Conservation (phyloP, 2,113 vertebrate species). For the Diadophis punctatus region DNA sequence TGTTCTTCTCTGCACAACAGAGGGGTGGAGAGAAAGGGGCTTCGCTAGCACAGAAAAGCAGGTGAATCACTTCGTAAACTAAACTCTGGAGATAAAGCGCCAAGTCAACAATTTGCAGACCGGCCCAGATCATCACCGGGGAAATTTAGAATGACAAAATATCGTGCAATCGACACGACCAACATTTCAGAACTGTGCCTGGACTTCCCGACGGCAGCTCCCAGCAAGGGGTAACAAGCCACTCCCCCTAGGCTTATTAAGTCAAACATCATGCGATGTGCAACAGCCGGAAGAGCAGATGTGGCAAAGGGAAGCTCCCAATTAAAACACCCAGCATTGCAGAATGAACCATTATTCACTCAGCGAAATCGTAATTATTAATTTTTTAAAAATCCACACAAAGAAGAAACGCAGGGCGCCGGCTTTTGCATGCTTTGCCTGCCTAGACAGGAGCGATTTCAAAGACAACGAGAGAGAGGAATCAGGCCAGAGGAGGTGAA, state of each 20-base stretch:
- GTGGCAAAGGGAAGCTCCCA: conserved; percentile 34
- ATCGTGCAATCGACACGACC: conserved; percentile 1
- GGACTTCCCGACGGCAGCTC: conserved; percentile 21
- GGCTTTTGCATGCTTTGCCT: fast-evolving
- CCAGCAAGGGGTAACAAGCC: conserved; percentile 40
- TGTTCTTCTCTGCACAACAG: no score
- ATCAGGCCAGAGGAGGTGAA: neutral
- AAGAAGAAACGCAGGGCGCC: neutral
- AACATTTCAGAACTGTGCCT: conserved; percentile 13
- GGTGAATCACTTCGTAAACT: no score
- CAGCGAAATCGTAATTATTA: conserved; percentile 38
- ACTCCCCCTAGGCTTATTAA: conserved; percentile 31
- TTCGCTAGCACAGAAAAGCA: neutral
- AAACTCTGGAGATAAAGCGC: neutral
- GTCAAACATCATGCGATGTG: neutral
- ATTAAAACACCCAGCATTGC: conserved; percentile 16
- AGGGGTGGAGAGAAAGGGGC: neutral
- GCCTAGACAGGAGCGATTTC: neutral
- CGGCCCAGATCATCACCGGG: neutral
- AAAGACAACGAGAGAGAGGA: neutral
- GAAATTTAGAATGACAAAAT: neutral
- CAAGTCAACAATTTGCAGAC: neutral
- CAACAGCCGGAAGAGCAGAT: conserved; percentile 39
- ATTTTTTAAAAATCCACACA: conserved; percentile 4
- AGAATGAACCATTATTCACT: conserved; percentile 38